phyloP scores from a whole-genome alignment of 2,888 invertebrate species.

The Maniola hyperantus region DNA sequence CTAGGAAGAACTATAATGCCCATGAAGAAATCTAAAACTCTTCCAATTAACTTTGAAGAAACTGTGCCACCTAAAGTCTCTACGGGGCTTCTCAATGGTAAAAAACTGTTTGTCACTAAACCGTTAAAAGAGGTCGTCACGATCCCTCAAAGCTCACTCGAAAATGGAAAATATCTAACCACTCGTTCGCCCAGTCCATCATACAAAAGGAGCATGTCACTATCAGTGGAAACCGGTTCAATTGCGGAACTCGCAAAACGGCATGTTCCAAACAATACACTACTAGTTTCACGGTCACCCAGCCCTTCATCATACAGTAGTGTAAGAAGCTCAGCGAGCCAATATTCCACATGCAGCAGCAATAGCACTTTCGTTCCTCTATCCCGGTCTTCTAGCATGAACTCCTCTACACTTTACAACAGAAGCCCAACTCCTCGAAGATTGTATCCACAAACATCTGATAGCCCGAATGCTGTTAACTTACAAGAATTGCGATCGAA shows the following conservation, averaged over 20 bases:
- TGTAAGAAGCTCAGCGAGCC: constrained; percentile 67
- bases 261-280: constrained; percentile 60
- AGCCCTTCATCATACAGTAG: constrained; percentile 78
- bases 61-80: constrained; percentile 62
- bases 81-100: constrained; percentile 60
- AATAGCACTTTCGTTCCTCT: constrained; percentile 70
- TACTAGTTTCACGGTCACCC: constrained; percentile 80
- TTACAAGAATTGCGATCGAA: constrained; percentile 84
- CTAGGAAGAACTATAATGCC: constrained; percentile 66
- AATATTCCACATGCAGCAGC: constrained; percentile 77
- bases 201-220: constrained; percentile 67
- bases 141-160: constrained; percentile 53
- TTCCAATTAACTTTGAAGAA: constrained; percentile 74
- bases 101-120: constrained; percentile 69
- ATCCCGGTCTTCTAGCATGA: constrained; percentile 72
- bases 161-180: constrained; percentile 59
- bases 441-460: constrained; percentile 85
- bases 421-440: constrained; percentile 84
- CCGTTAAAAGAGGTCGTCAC: constrained; percentile 74
- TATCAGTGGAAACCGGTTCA: constrained; percentile 75
- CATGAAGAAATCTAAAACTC: constrained; percentile 73
- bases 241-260: constrained; percentile 76
- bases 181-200: constrained; percentile 69
- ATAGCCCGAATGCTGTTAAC: constrained; percentile 71
- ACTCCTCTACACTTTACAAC: constrained; percentile 60